Percentiles rank a stretch among this genome's conserved stretches.
phyloP scores from a whole-genome alignment of 2,888 invertebrate species.

The Machimus rusticus region DNA sequence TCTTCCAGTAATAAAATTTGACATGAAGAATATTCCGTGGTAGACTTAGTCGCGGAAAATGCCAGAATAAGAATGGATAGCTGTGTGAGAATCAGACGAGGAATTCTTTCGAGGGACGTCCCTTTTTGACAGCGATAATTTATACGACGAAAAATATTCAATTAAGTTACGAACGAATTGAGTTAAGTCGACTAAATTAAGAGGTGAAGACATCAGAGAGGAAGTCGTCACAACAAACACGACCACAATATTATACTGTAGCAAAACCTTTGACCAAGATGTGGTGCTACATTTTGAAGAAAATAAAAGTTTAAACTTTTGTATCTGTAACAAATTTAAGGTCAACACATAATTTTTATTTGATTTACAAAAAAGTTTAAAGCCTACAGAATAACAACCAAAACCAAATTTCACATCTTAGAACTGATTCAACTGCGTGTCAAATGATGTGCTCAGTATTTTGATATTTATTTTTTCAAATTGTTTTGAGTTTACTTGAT shows the following conservation, averaged over 20 bases:
- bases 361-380: too few species aligned
- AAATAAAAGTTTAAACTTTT: too few species aligned
- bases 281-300: too few species aligned
- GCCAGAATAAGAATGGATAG: not conserved
- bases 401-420: too few species aligned
- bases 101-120: not conserved
- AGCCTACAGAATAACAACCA: too few species aligned
- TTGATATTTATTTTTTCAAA: too few species aligned
- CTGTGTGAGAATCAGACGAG: not conserved
- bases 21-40: not conserved
- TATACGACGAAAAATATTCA: not conserved
- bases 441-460: too few species aligned
- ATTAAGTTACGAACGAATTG: not conserved
- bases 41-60: not conserved
- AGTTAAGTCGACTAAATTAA: not conserved
- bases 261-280: too few species aligned
- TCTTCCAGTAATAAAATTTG: slow-evolving; percentile 15
- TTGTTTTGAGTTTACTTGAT: too few species aligned
- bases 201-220: not conserved
- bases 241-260: not conserved
- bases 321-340: too few species aligned
- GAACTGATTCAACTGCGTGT: too few species aligned
- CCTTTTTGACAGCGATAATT: not conserved
- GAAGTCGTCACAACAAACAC: not conserved
- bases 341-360: too few species aligned